Evolutionary conservation across 2,797 vertebrate species (phyloP), one percentile per base, ranked within the genome.

Genomic region (Thaleichthys pacificus): DNA sequence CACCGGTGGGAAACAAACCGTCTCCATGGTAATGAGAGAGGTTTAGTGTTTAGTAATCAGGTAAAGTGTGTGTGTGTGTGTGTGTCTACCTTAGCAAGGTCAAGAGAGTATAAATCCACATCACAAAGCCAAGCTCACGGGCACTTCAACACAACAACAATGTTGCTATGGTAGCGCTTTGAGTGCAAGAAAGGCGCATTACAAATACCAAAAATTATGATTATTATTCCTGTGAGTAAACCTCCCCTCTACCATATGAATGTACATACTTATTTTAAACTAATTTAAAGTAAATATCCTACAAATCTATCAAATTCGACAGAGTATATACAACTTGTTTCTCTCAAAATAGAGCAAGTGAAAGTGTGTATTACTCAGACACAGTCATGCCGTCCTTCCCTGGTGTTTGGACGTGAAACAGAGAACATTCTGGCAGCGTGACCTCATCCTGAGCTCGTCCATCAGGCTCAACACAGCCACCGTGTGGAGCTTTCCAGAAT

Each of bases 381-480:
- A 56, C 51, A 56, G 15, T 7, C 51, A 56, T 17, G 19, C 15
- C 3, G 51, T n/a, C 15, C 17, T 56, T 56, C 19, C 51, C 19
- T 56, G 51, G 19, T 56, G 56, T 60, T 17, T 32, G 30, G 8
- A 22, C 7, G 57, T n/a, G 9, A 60, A n/a, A 61, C 9, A 17
- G 22, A 8, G 21, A 11, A n/a, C 21, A 57, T 61, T 51, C 30
- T 22, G 15, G 42, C 35, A 22, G 56, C 32, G 60, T 69, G 54
- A 69, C 30, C n/a, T 69, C 56, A 69, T 69, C 11, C 66, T 58
- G 12, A 58, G 26, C 51, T 19, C 14, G 54, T 8, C 6, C 57
- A 15, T 58, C 19, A 56, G 66, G 21, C 60, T 63, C 69, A 47
- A 62, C 61, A 63, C 35, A 62, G 60, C 58, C 69, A 49, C 69